Conservation (phyloP, 2,113 vertebrate genomes). For the Piprites chloris region DNA sequence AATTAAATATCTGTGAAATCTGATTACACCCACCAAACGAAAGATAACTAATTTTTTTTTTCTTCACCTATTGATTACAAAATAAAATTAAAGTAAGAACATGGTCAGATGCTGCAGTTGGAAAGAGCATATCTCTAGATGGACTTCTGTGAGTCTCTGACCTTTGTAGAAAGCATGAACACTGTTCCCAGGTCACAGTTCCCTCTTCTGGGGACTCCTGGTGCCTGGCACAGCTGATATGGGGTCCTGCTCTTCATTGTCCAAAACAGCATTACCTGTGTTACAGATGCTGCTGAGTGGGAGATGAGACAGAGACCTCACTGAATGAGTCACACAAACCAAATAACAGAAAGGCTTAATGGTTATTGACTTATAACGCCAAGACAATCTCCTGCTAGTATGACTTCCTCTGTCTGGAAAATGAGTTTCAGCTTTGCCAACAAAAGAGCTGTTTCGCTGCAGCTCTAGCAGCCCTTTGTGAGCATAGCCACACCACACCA, state of each 20-base stretch:
- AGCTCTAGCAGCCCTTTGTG: neutral
- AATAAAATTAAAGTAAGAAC: neutral
- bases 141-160: neutral
- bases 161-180: neutral
- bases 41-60: neutral
- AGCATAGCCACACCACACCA: neutral
- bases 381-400: neutral
- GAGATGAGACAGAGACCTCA: neutral
- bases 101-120: neutral
- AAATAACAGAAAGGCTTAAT: neutral
- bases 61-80: neutral
- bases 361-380: neutral
- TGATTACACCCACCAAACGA: neutral
- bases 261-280: neutral
- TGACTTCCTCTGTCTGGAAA: neutral
- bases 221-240: neutral
- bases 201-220: neutral
- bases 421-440: neutral
- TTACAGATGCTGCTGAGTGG: neutral
- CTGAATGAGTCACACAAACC: neutral
- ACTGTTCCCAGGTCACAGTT: accelerated
- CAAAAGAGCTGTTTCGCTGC: neutral
- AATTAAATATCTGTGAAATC: neutral
- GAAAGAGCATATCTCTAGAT: neutral
- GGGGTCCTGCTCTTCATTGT: neutral